Evolutionary conservation across 2,797 vertebrate genomes (phyloP).

Genomic region (Chrysocyon brachyurus): DNA sequence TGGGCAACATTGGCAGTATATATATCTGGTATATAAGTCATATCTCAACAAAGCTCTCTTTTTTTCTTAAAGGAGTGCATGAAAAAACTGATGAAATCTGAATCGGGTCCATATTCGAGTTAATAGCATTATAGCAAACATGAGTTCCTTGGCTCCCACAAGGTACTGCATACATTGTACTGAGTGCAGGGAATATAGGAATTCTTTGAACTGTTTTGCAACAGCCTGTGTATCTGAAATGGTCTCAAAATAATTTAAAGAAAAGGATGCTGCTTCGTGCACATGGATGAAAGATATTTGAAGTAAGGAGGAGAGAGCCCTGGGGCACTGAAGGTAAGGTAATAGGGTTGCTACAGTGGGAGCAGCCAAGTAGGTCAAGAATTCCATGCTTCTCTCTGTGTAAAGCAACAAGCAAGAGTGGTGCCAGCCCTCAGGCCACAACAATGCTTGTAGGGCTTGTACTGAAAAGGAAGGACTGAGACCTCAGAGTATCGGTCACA

Average conservation of each 20-base stretch:
- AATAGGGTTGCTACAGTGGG: no score
- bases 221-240: neutral
- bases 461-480: neutral
- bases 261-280: neutral
- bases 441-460: fast-evolving
- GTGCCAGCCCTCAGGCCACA: neutral
- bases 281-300: neutral
- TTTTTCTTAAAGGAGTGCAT: neutral
- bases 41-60: neutral
- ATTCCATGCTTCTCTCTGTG: neutral
- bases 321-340: neutral
- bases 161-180: no score
- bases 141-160: neutral
- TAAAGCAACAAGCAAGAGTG: neutral
- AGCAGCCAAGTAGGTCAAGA: neutral
- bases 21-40: neutral
- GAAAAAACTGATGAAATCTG: neutral
- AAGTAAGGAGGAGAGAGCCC: neutral
- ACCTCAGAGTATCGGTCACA: neutral
- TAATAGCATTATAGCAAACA: neutral
- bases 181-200: neutral
- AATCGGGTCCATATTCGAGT: neutral
- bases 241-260: neutral
- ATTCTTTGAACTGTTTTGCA: neutral
- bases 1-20: neutral